Percentiles rank a stretch among this genome's conserved stretches.
Evolutionary conservation across 37 sponge, comb jelly and placozoan genomes (phyloP).

Genomic region (Ephydatia muelleri): DNA sequence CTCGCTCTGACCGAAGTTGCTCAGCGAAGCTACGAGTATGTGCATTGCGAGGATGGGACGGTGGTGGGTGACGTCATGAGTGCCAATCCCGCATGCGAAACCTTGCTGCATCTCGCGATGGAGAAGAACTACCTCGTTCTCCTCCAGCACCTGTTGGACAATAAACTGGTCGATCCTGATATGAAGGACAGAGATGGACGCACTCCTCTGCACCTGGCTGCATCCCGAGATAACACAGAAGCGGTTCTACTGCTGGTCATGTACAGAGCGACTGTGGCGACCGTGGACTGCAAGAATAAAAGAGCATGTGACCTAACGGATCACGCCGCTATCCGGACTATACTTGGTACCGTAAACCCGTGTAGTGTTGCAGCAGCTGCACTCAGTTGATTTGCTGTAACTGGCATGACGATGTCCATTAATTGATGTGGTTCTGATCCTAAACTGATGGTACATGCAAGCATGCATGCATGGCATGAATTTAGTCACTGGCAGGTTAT

Average conservation of each 20-base stretch:
- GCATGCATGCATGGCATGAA: too few relatives aligned
- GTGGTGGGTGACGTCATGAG: background rate
- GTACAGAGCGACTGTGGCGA: too few relatives aligned
- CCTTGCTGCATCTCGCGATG: conserved; percentile 15
- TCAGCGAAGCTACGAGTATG: background rate
- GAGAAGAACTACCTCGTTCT: conserved; percentile 7
- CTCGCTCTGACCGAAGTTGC: background rate
- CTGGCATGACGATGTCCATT: too few relatives aligned
- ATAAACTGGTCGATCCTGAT: background rate
- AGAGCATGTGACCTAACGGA: too few relatives aligned
- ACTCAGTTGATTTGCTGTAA: too few relatives aligned
- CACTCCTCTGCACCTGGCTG: conserved; percentile 22
- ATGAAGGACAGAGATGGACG: background rate
- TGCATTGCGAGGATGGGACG: background rate
- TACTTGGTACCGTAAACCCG: too few relatives aligned
- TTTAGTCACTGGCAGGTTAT: too few relatives aligned
- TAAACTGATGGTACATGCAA: too few relatives aligned
- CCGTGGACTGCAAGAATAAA: too few relatives aligned
- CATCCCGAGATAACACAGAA: background rate
- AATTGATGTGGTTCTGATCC: too few relatives aligned
- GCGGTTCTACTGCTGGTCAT: background rate
- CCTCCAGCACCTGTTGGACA: conserved; percentile 8
- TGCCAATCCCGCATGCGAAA: background rate
- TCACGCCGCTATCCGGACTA: too few relatives aligned
- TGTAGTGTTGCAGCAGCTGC: too few relatives aligned